Evolutionary conservation across 1,140 invertebrate species (phyloP), one percentile per base, ranked within the genome.

Genomic region (Drosophila malerkotliana): DNA sequence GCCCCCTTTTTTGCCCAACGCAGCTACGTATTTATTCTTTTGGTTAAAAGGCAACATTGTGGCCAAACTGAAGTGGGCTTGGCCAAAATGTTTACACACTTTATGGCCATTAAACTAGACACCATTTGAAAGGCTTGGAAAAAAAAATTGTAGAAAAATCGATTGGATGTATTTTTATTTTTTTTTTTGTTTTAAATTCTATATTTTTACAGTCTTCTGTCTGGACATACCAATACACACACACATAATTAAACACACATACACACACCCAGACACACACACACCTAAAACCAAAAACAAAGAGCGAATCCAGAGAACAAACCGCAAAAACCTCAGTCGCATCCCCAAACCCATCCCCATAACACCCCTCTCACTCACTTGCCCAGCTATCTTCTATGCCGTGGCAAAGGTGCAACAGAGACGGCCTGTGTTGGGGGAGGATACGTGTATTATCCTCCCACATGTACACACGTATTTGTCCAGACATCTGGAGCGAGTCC

Each of bases 281-380:
- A 28, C 26, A 28, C 5, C 26, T 28, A 28, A 54, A 44, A 32
- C 18, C 54, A 48, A 41, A 37, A 52, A 32, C 21, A 54, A 32
- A 26, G 53, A 34, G 52, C 39, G 24, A 34, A 15, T 18, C 47
- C n/a, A 44, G 26, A 30, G 49, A 59, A 56, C 39, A 49, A 80
- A 84, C 81, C 81, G 68, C 81, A 84, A 67, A 75, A 84, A 84
- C 77, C 77, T 85, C 68, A 81, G 82, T 73, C 82, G 72, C 62
- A 77, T 72, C 59, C 76, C 55, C 56, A 62, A 39, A 24, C 55
- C 57, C 62, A 69, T 18, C 28, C 54, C 28, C 54, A 14, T 21
- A 12, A n/a, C 14, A 28, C 57, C 63, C 30, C 51, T 30, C 53
- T 59, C 45, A 18, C 56, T 32, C 15, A 9, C 8, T 49, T 2